Evolutionary conservation across 2,888 invertebrate genomes (phyloP).

Genomic region (Sphinx pinastri): DNA sequence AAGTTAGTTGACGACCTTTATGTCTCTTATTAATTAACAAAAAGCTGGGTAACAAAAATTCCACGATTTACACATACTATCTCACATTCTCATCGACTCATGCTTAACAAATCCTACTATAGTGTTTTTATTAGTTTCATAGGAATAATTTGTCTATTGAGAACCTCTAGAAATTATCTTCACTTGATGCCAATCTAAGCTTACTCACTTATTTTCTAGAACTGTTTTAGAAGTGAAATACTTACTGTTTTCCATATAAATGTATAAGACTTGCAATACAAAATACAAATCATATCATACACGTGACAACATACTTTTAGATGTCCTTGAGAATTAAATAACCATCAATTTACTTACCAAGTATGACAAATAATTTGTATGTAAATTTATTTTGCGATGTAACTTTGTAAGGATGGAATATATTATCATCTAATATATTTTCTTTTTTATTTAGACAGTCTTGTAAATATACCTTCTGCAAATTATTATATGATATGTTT

Average conservation of each 20-base stretch:
- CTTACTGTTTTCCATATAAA: no score
- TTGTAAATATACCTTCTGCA: background rate
- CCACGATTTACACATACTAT: no score
- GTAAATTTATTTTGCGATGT: background rate
- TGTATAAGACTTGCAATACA: no score
- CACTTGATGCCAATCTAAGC: background rate
- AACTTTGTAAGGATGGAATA: background rate
- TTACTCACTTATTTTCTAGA: background rate
- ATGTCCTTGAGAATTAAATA: background rate
- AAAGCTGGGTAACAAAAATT: no score
- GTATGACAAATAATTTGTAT: background rate
- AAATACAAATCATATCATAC: background rate
- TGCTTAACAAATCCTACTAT: no score
- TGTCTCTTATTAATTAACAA: no score
- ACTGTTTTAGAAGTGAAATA: background rate
- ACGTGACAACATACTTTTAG: background rate
- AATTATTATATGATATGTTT: background rate
- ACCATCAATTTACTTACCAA: background rate
- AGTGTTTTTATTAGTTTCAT: no score
- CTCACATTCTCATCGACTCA: no score
- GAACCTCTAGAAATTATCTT: conserved; percentile 5
- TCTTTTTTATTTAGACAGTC: background rate
- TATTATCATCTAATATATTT: background rate
- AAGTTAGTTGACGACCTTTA: no score
- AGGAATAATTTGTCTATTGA: no score